Evolutionary conservation across 64 coral and sea anemone species (phyloP).

Genomic region (Montipora sp.): DNA sequence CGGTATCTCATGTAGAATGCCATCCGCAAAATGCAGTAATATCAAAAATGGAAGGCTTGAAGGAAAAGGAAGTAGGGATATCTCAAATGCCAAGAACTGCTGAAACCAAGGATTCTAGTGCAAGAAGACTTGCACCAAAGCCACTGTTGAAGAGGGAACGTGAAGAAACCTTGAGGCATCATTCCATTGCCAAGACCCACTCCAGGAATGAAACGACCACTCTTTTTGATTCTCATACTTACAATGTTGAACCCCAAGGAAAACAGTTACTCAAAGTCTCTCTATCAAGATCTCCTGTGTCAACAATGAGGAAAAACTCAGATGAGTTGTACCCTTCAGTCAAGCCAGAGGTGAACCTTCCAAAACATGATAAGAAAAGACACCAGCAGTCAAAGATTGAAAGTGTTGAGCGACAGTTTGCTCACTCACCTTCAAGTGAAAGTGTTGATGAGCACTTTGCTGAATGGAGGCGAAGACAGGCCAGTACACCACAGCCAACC

Average conservation of each 20-base stretch:
- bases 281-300: not conserved
- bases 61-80: not conserved
- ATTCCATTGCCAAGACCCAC: not conserved
- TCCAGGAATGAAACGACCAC: not conserved
- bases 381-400: not conserved
- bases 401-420: not conserved
- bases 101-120: not conserved
- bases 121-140: not conserved
- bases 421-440: slow-evolving; percentile 33
- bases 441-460: slow-evolving; percentile 66
- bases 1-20: not conserved
- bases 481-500: not conserved
- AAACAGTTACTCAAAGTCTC: not conserved
- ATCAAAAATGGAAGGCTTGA: not conserved
- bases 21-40: not conserved
- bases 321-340: slow-evolving; percentile 1
- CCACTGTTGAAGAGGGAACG: slow-evolving; percentile 4
- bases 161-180: not conserved
- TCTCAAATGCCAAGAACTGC: not conserved
- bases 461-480: slow-evolving; percentile 63
- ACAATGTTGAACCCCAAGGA: slow-evolving; percentile 3
- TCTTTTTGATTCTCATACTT: not conserved
- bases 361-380: slow-evolving; percentile 17
- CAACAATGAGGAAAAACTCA: not conserved
- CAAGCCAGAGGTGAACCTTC: not conserved